Evolutionary conservation across 1,140 invertebrate genomes (phyloP).

Genomic region (Microplitis mediator): DNA sequence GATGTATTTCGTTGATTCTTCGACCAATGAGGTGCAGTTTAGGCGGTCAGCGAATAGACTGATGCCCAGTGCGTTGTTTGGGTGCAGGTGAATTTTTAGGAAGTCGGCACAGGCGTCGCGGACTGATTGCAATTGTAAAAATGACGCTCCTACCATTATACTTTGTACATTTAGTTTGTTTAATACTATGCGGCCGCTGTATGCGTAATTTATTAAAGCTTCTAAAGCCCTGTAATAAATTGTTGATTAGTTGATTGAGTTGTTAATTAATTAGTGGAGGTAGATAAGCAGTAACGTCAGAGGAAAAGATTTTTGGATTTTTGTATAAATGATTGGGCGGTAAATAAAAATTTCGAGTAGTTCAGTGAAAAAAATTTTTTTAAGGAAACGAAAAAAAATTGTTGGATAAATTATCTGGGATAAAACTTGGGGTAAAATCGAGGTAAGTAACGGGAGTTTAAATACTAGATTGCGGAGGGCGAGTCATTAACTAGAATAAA

Average conservation of each 20-base stretch:
- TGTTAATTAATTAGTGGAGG: too few species aligned
- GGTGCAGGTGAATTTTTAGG: slow-evolving; percentile 78
- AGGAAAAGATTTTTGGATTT: too few species aligned
- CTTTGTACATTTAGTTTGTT: slow-evolving; percentile 83
- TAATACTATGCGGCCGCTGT: slow-evolving; percentile 80
- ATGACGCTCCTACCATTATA: slow-evolving; percentile 87
- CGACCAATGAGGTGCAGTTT: slow-evolving; percentile 73
- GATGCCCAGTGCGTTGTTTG: slow-evolving; percentile 85
- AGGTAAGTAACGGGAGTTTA: too few species aligned
- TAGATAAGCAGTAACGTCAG: too few species aligned
- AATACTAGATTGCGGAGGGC: too few species aligned
- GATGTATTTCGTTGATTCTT: slow-evolving; percentile 81
- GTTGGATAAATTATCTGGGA: too few species aligned
- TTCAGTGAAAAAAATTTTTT: too few species aligned
- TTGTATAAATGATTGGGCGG: too few species aligned
- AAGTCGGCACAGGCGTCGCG: slow-evolving; percentile 85
- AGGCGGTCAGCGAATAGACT: slow-evolving; percentile 83
- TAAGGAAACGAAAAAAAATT: too few species aligned
- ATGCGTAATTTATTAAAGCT: slow-evolving; percentile 85
- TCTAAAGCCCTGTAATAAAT: slow-evolving; percentile 73
- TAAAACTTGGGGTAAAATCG: too few species aligned
- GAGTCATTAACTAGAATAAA: too few species aligned
- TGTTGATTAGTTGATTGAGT: background rate
- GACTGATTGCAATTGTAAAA: slow-evolving; percentile 81
- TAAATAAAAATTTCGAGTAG: too few species aligned